Evolutionary conservation across 2,113 vertebrate genomes (phyloP).

Genomic region (Petromus typicus): DNA sequence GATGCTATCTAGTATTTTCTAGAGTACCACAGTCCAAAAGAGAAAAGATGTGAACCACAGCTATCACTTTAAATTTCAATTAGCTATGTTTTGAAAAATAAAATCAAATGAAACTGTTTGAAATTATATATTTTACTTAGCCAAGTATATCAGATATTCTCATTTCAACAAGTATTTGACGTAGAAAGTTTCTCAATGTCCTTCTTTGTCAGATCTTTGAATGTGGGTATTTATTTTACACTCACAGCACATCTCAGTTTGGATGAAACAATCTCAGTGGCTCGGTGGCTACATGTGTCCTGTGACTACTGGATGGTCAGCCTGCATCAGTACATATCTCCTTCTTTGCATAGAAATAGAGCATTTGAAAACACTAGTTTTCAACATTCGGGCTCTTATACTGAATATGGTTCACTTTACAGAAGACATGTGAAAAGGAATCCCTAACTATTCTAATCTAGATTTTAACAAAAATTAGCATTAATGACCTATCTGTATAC

Average conservation of each 20-base stretch:
- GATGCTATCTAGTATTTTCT: not conserved
- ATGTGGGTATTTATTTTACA: not conserved
- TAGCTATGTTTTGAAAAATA: not conserved
- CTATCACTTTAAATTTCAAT: not conserved
- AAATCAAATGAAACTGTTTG: not conserved
- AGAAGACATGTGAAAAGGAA: constrained; percentile 18
- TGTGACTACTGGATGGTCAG: not conserved
- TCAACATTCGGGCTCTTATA: not conserved
- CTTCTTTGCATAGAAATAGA: not conserved
- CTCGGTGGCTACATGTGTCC: too few relatives aligned
- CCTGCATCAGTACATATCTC: not conserved
- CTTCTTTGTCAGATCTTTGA: not conserved
- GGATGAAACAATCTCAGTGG: not conserved
- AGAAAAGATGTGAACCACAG: not conserved
- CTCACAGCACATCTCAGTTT: not conserved
- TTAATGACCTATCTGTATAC: not conserved
- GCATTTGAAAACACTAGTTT: not conserved
- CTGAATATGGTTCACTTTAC: not conserved
- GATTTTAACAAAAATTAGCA: not conserved
- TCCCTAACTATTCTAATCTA: not conserved
- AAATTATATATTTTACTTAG: not conserved
- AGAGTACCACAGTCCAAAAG: not conserved
- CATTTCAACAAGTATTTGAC: not conserved
- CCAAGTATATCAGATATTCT: not conserved
- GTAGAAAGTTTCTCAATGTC: not conserved